Conservation (phyloP, 2,113 vertebrate genomes). For the Spilogale gracilis region DNA sequence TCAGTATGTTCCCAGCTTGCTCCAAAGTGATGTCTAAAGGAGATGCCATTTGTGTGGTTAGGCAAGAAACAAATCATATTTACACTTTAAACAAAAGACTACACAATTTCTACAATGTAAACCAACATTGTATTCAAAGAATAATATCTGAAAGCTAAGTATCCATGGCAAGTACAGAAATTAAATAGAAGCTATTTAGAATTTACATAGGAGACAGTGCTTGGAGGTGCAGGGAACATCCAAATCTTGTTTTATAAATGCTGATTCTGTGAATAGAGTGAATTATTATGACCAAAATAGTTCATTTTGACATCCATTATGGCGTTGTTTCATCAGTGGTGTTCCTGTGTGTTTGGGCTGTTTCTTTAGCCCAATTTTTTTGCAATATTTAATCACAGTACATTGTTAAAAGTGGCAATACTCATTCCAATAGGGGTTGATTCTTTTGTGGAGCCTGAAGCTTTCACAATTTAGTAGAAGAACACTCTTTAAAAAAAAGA, state of each 20-base stretch:
- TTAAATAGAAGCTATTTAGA: background rate
- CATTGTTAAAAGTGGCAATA: background rate
- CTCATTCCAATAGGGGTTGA: background rate
- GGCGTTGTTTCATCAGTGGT: background rate
- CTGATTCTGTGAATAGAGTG: background rate
- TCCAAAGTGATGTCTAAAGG: background rate
- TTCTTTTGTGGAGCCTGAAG: background rate
- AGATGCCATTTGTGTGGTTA: background rate
- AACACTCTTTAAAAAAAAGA: background rate
- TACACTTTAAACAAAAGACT: background rate
- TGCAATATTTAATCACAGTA: background rate
- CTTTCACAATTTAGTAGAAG: background rate
- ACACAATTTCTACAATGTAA: background rate
- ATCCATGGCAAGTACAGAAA: slow-evolving; percentile 9
- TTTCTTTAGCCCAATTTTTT: background rate
- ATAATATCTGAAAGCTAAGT: background rate
- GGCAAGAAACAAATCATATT: background rate
- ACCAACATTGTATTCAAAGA: background rate
- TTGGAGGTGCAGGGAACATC: background rate
- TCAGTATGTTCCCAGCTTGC: background rate
- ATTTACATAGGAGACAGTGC: background rate
- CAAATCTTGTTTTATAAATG: background rate
- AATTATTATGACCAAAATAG: background rate
- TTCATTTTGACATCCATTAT: background rate
- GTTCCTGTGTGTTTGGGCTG: background rate